phyloP scores from a whole-genome alignment of 1,140 invertebrate genomes.

The Drosophila auraria region DNA sequence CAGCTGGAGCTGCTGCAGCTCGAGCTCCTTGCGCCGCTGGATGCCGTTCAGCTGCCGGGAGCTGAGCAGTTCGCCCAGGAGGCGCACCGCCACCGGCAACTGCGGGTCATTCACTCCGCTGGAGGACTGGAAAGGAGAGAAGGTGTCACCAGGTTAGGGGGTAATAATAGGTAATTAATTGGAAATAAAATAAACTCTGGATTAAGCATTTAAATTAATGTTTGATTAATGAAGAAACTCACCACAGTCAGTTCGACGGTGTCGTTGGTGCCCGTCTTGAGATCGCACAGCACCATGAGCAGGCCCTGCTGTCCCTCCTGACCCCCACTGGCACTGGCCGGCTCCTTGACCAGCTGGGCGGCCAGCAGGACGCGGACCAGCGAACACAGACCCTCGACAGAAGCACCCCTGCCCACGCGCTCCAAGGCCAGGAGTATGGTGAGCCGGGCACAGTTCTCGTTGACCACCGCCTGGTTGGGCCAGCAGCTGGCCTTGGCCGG shows the following conservation, averaged over 20 bases:
- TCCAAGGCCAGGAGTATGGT: slow-evolving; percentile 90
- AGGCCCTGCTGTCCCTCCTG: slow-evolving; percentile 83
- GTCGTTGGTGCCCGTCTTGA: slow-evolving; percentile 92
- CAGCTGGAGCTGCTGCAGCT: slow-evolving; percentile 86
- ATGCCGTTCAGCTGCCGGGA: slow-evolving; percentile 86
- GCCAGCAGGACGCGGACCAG: slow-evolving; percentile 89
- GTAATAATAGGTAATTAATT: neutral
- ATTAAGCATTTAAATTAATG: neutral
- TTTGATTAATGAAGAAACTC: slow-evolving; percentile 75
- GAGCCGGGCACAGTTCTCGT: slow-evolving; percentile 91
- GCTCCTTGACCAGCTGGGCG: slow-evolving; percentile 85
- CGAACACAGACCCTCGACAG: slow-evolving; percentile 90
- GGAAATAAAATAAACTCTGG: neutral
- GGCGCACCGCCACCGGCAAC: slow-evolving; percentile 88
- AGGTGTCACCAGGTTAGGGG: neutral
- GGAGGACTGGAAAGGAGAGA: slow-evolving; percentile 84
- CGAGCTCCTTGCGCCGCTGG: slow-evolving; percentile 67
- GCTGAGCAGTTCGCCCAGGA: slow-evolving; percentile 90
- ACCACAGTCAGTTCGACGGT: slow-evolving; percentile 95
- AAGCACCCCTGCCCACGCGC: slow-evolving; percentile 89
- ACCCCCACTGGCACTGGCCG: neutral
- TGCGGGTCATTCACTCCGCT: slow-evolving; percentile 86
- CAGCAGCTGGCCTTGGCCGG: slow-evolving; percentile 91
- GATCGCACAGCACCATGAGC: slow-evolving; percentile 92
- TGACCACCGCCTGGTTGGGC: slow-evolving; percentile 90